A percentile compares a stretch with the other conserved stretches of the same genome.
These are phyloP conservation scores for Anhinga anhinga DNA, from an alignment of 2,113 vertebrate species.

Conservation along the genomic window DNA sequence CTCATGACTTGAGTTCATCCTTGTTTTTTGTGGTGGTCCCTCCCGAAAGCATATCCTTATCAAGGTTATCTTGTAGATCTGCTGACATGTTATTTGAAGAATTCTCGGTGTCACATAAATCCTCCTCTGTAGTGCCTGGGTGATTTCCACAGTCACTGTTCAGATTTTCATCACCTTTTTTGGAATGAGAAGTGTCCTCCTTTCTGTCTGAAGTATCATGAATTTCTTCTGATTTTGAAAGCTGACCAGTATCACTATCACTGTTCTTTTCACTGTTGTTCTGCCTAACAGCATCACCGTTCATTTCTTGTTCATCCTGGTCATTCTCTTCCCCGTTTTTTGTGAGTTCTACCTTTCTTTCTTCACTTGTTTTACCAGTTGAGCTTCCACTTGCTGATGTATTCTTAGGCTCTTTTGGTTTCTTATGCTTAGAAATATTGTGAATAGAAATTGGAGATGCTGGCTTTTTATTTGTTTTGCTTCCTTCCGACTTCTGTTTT, in stretches of 20 bases:
- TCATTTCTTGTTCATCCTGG: neutral
- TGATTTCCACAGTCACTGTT: constrained; percentile 27
- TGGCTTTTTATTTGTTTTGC: constrained; percentile 64
- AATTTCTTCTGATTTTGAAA: constrained; percentile 38
- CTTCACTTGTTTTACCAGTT: constrained; percentile 61
- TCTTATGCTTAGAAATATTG: constrained; percentile 63
- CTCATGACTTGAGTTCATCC: constrained; percentile 29
- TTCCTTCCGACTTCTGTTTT: constrained; percentile 70
- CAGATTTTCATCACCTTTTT: constrained; percentile 36
- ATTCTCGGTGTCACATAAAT: constrained; percentile 1
- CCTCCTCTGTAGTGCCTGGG: neutral
- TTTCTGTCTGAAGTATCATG: constrained; percentile 6
- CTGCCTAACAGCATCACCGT: neutral
- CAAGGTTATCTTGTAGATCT: neutral
- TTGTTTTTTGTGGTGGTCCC: neutral
- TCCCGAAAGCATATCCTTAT: neutral
- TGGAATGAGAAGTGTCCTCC: neutral
- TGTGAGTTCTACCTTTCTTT: constrained; percentile 54
- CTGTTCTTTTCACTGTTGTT: constrained; percentile 19
- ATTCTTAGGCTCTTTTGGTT: constrained; percentile 61
- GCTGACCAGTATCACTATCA: neutral
- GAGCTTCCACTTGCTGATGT: neutral
- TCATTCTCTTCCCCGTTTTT: constrained; percentile 35
- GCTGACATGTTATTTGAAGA: neutral
- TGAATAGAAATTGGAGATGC: constrained; percentile 49